Evolutionary conservation across 2,888 invertebrate species (phyloP).

Genomic region (Chrysolina oricalcia): DNA sequence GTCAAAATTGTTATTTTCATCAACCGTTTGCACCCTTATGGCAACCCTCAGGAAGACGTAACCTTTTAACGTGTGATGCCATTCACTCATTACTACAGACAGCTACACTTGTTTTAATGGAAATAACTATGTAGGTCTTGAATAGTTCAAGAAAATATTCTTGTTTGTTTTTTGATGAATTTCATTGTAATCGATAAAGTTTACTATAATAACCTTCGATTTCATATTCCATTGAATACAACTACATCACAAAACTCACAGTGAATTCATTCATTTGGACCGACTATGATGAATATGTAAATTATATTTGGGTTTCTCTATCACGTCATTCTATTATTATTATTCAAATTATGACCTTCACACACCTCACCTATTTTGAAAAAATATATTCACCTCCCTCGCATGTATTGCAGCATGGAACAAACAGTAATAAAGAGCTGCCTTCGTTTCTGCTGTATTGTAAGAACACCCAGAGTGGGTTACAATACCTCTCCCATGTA

Average conservation of each 20-base stretch:
- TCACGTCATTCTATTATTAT: slow-evolving; percentile 7
- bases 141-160: too few relatives aligned
- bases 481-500: not conserved
- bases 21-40: too few relatives aligned
- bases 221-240: too few relatives aligned
- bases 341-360: slow-evolving; percentile 8
- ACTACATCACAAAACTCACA: not conserved
- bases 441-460: not conserved
- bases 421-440: not conserved
- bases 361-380: slow-evolving; percentile 7
- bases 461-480: not conserved
- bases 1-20: too few relatives aligned
- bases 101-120: too few relatives aligned
- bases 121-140: too few relatives aligned
- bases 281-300: slow-evolving; percentile 2
- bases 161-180: too few relatives aligned
- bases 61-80: too few relatives aligned
- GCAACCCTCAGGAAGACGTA: too few relatives aligned
- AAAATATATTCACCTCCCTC: slow-evolving; percentile 16
- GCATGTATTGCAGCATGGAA: not conserved
- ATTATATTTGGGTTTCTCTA: not conserved
- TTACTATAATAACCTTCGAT: too few relatives aligned
- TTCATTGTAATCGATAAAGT: too few relatives aligned
- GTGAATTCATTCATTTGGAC: not conserved
- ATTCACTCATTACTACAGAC: too few relatives aligned